Conservation (phyloP, 2,888 invertebrate genomes). For the Caenorhabditis japonica region DNA sequence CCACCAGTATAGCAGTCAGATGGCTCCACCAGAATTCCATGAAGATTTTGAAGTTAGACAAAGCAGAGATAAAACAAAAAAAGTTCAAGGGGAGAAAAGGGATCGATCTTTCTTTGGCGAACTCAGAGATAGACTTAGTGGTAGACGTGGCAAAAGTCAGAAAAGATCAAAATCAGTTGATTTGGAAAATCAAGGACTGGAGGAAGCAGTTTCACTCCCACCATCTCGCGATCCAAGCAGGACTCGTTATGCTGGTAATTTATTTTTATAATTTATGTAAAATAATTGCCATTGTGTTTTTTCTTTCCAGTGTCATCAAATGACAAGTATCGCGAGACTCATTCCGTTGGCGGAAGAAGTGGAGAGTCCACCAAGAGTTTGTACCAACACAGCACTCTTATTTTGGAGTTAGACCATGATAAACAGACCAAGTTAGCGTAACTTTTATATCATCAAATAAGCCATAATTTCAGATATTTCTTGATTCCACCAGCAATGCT, state of each 20-base stretch:
- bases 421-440: conserved; percentile 62
- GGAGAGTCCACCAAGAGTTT: conserved; percentile 69
- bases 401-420: conserved; percentile 68
- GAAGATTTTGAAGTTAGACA: conserved; percentile 46
- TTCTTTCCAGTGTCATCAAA: conserved; percentile 30
- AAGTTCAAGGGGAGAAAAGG: conserved; percentile 58
- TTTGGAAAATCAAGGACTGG: conserved; percentile 61
- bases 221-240: conserved; percentile 73
- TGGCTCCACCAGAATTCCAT: conserved; percentile 49
- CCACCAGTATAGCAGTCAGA: conserved; percentile 28
- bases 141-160: conserved; percentile 57
- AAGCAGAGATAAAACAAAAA: conserved; percentile 57
- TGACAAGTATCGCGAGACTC: conserved; percentile 59
- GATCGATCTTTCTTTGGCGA: conserved; percentile 75
- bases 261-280: neutral
- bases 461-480: conserved; percentile 69
- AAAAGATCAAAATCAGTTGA: conserved; percentile 71
- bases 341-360: conserved; percentile 66
- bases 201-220: conserved; percentile 75
- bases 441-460: neutral
- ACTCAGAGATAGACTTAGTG: conserved; percentile 70
- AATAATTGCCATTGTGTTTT: neutral
- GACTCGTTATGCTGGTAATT: conserved; percentile 63
- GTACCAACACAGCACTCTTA: conserved; percentile 70
- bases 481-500: conserved; percentile 73